Percentiles rank a stretch among this genome's conserved stretches.
These are phyloP conservation scores for Kryptolebias ocellatus DNA, from an alignment of 2,797 vertebrate species.

Conservation along the genomic window DNA sequence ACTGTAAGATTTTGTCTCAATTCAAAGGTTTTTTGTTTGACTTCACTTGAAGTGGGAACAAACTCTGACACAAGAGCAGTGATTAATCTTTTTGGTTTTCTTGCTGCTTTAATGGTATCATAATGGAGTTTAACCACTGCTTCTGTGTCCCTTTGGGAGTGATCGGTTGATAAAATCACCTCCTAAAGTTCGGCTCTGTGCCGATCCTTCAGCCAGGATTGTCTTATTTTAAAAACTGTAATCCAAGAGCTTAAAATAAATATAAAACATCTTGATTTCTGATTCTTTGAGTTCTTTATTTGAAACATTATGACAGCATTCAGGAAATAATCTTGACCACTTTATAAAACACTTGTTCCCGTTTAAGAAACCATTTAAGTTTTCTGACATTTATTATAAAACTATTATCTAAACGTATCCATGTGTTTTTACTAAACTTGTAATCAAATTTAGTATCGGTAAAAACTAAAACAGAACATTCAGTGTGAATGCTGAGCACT, in stretches of 20 bases:
- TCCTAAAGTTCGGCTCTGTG: constrained; percentile 1
- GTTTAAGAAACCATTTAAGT: constrained; percentile 19
- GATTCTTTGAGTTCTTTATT: constrained; percentile 10
- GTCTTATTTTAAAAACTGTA: constrained; percentile 16
- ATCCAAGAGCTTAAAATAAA: constrained; percentile 8
- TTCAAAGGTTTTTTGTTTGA: constrained; percentile 15
- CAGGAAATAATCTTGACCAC: constrained; percentile 17
- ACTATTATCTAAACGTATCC: constrained; percentile 7
- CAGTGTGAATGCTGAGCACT: neutral
- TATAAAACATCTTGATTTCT: constrained; percentile 12
- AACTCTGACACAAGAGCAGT: constrained; percentile 23
- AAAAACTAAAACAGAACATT: neutral
- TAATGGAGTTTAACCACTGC: constrained; percentile 32
- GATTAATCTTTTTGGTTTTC: constrained; percentile 31
- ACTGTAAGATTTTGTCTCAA: constrained; percentile 1
- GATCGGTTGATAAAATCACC: constrained; percentile 33
- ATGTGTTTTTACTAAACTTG: neutral
- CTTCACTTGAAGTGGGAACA: constrained; percentile 11
- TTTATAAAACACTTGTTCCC: constrained; percentile 24
- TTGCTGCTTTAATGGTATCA: constrained; percentile 43
- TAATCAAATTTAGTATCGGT: constrained; percentile 6
- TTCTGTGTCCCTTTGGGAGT: constrained; percentile 30
- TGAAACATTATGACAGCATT: constrained; percentile 3
- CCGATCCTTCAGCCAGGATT: neutral
- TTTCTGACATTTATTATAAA: constrained; percentile 17